Evolutionary conservation across 2,797 vertebrate species (phyloP).

Genomic region (Characodon lateralis): DNA sequence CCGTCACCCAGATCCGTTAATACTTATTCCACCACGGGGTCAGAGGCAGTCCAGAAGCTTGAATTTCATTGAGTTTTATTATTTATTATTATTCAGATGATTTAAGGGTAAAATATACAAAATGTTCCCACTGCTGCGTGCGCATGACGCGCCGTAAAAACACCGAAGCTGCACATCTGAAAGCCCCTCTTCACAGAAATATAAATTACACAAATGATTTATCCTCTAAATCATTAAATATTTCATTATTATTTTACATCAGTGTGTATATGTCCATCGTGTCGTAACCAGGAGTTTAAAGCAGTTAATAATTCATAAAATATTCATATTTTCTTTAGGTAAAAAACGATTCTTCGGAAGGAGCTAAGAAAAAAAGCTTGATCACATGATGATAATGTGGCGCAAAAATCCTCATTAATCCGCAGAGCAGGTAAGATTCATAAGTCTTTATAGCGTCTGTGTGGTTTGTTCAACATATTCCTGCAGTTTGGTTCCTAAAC

Average conservation of each 20-base stretch:
- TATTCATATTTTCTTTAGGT: neutral
- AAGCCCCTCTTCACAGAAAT: neutral
- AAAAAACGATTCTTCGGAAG: slow-evolving; percentile 4
- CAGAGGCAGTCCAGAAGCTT: neutral
- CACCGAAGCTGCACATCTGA: slow-evolving; percentile 10
- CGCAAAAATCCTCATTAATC: slow-evolving; percentile 7
- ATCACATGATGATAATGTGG: slow-evolving; percentile 31
- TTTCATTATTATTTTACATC: neutral
- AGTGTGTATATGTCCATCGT: fast-evolving
- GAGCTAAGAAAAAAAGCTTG: slow-evolving; percentile 9
- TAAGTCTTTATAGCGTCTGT: neutral
- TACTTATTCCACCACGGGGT: neutral
- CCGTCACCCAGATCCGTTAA: slow-evolving; percentile 6
- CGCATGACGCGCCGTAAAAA: slow-evolving; percentile 48
- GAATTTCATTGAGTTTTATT: neutral
- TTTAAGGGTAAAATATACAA: slow-evolving; percentile 3
- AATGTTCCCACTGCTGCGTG: slow-evolving; percentile 23
- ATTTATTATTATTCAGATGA: neutral
- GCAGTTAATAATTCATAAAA: neutral
- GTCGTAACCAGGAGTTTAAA: neutral
- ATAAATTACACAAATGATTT: slow-evolving; percentile 12
- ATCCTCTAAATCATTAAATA: neutral
- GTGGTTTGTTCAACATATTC: slow-evolving; percentile 8
- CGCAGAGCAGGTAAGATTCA: slow-evolving; percentile 38
- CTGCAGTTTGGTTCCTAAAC: slow-evolving; percentile 21